Evolutionary conservation across 2,113 vertebrate genomes (phyloP).

Genomic region (Eira barbara): DNA sequence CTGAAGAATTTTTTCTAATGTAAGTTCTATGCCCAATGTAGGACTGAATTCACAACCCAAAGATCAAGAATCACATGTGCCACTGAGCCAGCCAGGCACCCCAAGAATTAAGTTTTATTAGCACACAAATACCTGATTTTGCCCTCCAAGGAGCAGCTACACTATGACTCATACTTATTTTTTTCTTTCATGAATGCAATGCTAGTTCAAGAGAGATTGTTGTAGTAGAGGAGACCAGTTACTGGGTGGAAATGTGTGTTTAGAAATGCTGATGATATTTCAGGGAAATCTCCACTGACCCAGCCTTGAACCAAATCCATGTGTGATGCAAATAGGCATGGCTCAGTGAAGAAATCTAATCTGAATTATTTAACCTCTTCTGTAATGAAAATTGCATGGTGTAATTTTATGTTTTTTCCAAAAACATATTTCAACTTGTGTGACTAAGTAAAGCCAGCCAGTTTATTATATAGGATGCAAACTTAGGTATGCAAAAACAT

Average conservation of each 20-base stretch:
- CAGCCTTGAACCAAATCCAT: not conserved
- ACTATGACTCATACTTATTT: not conserved
- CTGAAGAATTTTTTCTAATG: not conserved
- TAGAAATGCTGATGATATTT: not conserved
- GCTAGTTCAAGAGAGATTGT: not conserved
- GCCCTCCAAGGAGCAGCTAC: not conserved
- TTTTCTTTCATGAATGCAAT: not conserved
- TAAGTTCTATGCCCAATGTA: not conserved
- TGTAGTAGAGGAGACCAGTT: not conserved
- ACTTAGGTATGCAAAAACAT: not conserved
- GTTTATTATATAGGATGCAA: not conserved
- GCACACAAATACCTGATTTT: not conserved
- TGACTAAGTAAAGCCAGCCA: not conserved
- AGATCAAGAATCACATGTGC: not conserved
- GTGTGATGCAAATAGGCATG: not conserved
- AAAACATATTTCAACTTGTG: not conserved
- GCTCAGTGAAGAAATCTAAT: not conserved
- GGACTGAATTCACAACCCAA: not conserved
- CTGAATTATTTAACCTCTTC: not conserved
- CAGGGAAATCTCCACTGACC: not conserved
- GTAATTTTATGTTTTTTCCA: constrained; percentile 18
- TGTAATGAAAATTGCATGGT: not conserved
- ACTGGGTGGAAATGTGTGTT: not conserved
- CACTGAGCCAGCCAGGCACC: not conserved
- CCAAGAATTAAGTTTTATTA: not conserved